Conservation (phyloP, 2,888 invertebrate genomes). For the Nesidiocoris tenuis region DNA sequence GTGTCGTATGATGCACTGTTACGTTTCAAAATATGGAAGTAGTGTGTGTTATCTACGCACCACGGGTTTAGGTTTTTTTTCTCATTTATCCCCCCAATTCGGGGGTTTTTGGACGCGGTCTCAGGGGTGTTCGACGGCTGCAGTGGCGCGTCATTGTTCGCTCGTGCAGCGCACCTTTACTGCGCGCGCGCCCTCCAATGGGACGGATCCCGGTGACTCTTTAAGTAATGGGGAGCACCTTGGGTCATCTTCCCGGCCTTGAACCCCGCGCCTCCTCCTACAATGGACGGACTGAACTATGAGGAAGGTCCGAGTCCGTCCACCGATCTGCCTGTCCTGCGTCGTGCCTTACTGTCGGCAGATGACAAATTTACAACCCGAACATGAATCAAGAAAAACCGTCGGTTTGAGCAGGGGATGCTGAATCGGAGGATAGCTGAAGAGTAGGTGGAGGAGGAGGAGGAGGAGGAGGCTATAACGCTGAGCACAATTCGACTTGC, state of each 20-base stretch:
- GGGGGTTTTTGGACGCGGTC: no score
- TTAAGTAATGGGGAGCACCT: no score
- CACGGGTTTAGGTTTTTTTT: no score
- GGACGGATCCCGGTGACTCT: not conserved
- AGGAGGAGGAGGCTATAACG: no score
- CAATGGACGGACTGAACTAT: no score
- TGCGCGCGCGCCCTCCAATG: not conserved
- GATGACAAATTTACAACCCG: not conserved
- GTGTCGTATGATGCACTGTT: no score
- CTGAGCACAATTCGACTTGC: not conserved
- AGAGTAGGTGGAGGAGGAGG: no score
- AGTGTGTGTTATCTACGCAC: no score
- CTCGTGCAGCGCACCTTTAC: not conserved
- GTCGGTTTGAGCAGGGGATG: not conserved
- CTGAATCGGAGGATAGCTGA: not conserved
- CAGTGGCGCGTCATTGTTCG: not conserved
- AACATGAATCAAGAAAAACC: not conserved
- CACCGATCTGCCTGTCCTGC: not conserved
- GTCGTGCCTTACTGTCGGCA: not conserved
- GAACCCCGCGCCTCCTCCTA: no score
- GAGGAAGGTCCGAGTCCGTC: no score
- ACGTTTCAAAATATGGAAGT: no score
- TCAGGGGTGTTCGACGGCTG: not conserved
- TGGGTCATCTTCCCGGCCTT: not conserved
- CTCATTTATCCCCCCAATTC: no score